Base-by-base conservation (phyloP, 53 echinoderm and acorn worm genomes). In the Luidia sarsii region DNA sequence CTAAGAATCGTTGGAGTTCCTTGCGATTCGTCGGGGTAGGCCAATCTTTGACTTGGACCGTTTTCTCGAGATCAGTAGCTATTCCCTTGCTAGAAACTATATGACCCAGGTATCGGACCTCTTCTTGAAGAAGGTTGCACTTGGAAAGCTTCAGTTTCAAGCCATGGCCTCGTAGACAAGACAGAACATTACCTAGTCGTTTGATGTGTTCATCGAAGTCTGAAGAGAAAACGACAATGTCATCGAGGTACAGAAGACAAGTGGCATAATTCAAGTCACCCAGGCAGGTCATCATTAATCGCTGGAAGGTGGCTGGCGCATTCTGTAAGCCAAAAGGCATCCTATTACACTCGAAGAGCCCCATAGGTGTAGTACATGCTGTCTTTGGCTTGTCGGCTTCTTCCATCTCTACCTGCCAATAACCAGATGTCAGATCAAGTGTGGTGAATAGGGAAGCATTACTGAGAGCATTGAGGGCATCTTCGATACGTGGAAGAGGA, bases 241-340 rank as follows among this genome's bases (percentile, higher is more conserved):
- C 71, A 38, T 83, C 71, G 15, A 73, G 53, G 34, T 79, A 87
- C 21, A 88, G 30, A 13, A 84, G 37, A 0, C 83, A 25, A 5
- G 70, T 68, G 10, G 66, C 57, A 23, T 82, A 87, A 33, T 87
- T 82, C 22, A 49, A 33, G 27, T 71, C 83, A 15, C 83, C 75
- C 4, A 89, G 39, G 30, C 80, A 84, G 21, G 55, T 56, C 59
- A 81, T 53, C 88, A 88, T 88, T 27, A 79, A 60, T 25, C 85
- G 49, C 51, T 86, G 82, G 33, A 90, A 90, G 9, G 90, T 84
- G 3, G 69, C 84, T 1, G 89, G 80, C 1, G 84, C 84, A 49
- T 83, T 83, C 11, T 61, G 39, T 7, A 89, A 32, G 21, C 84
- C 89, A 50, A 89, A 79, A 2, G 63, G 89, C 89, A 89, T 89